These are phyloP conservation scores for Fistularia tabacaria DNA, from an alignment of 2,797 vertebrate genomes.

Conservation along the genomic window DNA sequence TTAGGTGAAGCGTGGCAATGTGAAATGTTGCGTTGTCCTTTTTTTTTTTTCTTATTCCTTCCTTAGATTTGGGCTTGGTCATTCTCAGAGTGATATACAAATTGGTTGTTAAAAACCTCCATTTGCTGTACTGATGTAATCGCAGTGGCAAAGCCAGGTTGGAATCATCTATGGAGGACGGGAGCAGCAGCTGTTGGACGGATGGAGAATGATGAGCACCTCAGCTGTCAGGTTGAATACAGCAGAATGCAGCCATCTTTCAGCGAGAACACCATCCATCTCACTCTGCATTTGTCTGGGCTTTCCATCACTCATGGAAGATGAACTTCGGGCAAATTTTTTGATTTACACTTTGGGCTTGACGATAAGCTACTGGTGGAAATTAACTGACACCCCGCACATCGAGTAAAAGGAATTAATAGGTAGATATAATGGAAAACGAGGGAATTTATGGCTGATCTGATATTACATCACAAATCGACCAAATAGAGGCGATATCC, in stretches of 20 bases:
- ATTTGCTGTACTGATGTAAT: too few species aligned
- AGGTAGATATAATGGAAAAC: slow-evolving; percentile 3
- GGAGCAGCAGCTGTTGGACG: slow-evolving; percentile 6
- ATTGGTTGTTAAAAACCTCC: too few species aligned
- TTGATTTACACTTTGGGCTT: slow-evolving; percentile 26
- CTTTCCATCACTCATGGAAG: slow-evolving; percentile 23
- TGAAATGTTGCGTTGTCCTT: too few species aligned
- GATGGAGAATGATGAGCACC: slow-evolving; percentile 12
- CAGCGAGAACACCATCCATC: slow-evolving; percentile 23
- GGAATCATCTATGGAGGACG: background rate
- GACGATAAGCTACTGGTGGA: slow-evolving; percentile 15
- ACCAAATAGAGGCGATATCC: slow-evolving; percentile 1
- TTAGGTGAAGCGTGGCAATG: too few species aligned
- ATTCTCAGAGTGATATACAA: too few species aligned
- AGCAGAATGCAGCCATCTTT: slow-evolving; percentile 20
- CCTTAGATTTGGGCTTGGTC: too few species aligned
- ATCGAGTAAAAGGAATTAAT: slow-evolving; percentile 5
- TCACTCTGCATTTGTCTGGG: background rate
- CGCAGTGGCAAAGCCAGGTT: too few species aligned
- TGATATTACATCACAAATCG: slow-evolving; percentile 28
- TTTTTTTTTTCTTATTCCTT: too few species aligned
- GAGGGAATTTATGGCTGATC: slow-evolving; percentile 17
- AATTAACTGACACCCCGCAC: background rate
- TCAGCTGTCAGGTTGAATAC: slow-evolving; percentile 4
- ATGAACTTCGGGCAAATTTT: slow-evolving; percentile 3